These are phyloP conservation scores for Timandra comae DNA, from an alignment of 2,888 invertebrate genomes.

Conservation along the genomic window DNA sequence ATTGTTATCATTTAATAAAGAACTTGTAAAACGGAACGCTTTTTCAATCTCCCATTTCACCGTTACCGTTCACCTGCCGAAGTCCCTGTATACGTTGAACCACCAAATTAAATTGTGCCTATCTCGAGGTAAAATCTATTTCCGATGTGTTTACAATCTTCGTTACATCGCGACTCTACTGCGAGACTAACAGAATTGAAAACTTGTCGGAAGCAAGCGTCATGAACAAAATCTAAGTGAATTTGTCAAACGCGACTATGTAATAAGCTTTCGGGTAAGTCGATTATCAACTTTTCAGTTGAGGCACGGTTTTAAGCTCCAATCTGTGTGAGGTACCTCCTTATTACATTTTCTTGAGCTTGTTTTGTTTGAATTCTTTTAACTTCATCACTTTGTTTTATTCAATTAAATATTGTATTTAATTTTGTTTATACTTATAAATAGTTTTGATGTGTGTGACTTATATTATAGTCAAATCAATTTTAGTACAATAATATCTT, in stretches of 20 bases:
- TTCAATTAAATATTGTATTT: too few species aligned
- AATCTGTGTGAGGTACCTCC: conserved; percentile 1
- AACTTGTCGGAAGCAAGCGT: conserved; percentile 52
- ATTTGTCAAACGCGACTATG: conserved; percentile 63
- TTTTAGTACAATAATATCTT: too few species aligned
- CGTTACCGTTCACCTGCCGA: conserved; percentile 10
- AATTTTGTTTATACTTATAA: too few species aligned
- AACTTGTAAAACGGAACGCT: conserved; percentile 12
- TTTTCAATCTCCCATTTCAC: conserved; percentile 18
- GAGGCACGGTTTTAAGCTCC: conserved; percentile 23
- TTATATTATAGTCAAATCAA: too few species aligned
- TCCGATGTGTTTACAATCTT: conserved; percentile 41
- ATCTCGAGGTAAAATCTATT: conserved; percentile 36
- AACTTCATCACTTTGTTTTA: too few species aligned
- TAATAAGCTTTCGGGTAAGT: conserved; percentile 61
- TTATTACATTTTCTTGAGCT: too few species aligned
- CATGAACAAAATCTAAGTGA: conserved; percentile 66
- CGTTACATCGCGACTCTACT: conserved; percentile 33
- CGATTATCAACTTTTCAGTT: conserved; percentile 35
- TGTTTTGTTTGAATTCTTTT: too few species aligned
- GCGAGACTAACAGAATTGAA: conserved; percentile 49
- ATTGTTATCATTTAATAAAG: too few species aligned
- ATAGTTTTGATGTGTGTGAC: too few species aligned
- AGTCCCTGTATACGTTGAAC: conserved; percentile 18
- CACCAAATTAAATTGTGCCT: conserved; percentile 24